Evolutionary conservation across 2,113 vertebrate genomes (phyloP), one percentile per base, ranked within the genome.

Genomic region (Brienomyrus longianalis): DNA sequence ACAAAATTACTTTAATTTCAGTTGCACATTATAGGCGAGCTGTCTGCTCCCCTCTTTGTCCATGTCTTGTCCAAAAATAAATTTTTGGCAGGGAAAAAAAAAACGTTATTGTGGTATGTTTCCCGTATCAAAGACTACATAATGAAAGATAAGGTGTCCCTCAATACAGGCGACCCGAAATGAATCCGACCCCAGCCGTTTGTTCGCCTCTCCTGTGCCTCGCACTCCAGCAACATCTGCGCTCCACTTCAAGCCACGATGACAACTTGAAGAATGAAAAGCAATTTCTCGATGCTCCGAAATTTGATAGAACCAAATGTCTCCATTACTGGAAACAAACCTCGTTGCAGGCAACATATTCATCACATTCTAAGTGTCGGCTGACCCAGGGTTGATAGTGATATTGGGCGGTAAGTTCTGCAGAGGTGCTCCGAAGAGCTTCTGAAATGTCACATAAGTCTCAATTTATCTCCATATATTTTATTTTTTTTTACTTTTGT

Each of bases 221-320:
- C 45, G 3, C 54, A 52, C 77, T 23, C 9, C 43, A 51, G 19
- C 56, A 70, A 70, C 77, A 86, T 70, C 80, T 84, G 80, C 17
- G 80, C 43, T 43, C 54, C 45, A 23, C 51, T 90, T 83, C 35
- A n/a, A 89, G 80, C 88, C 54, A 70, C 47, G 84, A 86, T 74
- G 90, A 86, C 88, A 90, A 47, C 88, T 87, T 91, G 90, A 91
- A 86, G 90, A 90, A 90, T 89, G 90, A 89, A 91, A 91, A 91
- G 90, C 90, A 91, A 91, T 91, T 91, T 89, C 90, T 87, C 77
- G 88, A 91, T 86, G 88, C 83, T 89, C 31, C 90, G 89, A 43
- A 89, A 89, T 88, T 89, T 91, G 88, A 91, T 80, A 89, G 88
- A 83, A 89, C 51, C 66, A 74, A 90, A 90, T 89, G 87, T 89